Base-by-base conservation (phyloP, 1,140 invertebrate genomes). In the Procambarus virginalis region DNA sequence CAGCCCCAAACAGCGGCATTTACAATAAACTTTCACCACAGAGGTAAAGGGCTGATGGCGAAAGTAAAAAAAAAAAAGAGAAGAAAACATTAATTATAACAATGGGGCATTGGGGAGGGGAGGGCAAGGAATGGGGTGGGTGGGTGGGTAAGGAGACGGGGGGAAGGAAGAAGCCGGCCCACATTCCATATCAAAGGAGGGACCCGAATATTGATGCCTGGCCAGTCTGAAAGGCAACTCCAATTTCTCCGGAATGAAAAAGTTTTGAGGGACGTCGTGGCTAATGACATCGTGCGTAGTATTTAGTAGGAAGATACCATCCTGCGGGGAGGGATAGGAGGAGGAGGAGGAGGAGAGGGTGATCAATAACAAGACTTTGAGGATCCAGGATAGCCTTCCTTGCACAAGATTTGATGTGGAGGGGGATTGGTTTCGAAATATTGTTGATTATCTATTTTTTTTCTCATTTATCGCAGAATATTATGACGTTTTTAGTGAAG, bases 201-300 rank as follows among this genome's bases (percentile, higher is more conserved):
- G 60, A 46, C 60, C 60, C 14, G 58, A 68, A 68, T 82, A 82
- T 82, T 82, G 58, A 82, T 82, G 80, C 80, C 80, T 82, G 48
- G 80, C 58, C 68, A 60, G 58, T 82, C n/a, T 82, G 80, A 82
- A 82, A 82, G 80, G 80, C 80, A 82, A 82, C 80, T 82, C 80
- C 80, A 82, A 82, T 82, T 82, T 82, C 80, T 82, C 80, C 22
- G 80, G 80, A 82, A 82, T 82, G 80, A 82, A 82, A 82, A 82
- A 82, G 80, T 82, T 82, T 34, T 82, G 58, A 64, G 80, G 80
- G 80, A 82, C 80, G 80, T 64, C 45, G 60, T n/a, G 34, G 80
- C 80, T 82, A 82, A 82, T 82, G 80, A 82, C 68, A 82, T 82
- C 80, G 80, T 82, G 80, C 48, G 80, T 82, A 60, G 80, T 82